Evolutionary conservation across 2,113 vertebrate species (phyloP).

Genomic region (Dunckerocampus dactyliophorus): DNA sequence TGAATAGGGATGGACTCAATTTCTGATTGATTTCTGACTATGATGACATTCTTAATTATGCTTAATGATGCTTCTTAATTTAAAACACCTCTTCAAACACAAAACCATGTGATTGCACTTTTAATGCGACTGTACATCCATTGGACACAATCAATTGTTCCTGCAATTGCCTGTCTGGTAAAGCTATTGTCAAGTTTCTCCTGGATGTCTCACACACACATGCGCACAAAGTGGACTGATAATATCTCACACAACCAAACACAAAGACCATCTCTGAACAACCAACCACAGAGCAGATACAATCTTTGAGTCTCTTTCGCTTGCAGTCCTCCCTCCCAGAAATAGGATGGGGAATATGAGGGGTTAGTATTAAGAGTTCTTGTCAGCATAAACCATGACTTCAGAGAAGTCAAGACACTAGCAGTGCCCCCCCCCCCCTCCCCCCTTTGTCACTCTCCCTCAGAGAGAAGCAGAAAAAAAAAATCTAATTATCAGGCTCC

Average conservation of each 20-base stretch:
- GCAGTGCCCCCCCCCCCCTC: constrained; percentile 56
- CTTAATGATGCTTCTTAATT: too few species aligned
- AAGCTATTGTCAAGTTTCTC: constrained; percentile 46
- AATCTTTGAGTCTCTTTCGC: constrained; percentile 64
- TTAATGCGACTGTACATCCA: constrained; percentile 19
- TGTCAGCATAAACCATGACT: constrained; percentile 54
- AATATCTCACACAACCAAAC: constrained; percentile 56
- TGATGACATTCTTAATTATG: too few species aligned
- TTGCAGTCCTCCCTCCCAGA: constrained; percentile 50
- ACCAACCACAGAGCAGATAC: constrained; percentile 64
- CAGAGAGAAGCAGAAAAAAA: constrained; percentile 45
- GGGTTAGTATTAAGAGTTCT: constrained; percentile 9
- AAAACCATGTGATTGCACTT: constrained; percentile 12
- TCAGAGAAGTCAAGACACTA: constrained; percentile 53
- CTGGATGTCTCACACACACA: constrained; percentile 36
- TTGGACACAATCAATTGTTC: constrained; percentile 26
- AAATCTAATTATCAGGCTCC: constrained; percentile 73
- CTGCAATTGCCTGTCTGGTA: constrained; percentile 36
- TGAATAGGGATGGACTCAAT: too few species aligned
- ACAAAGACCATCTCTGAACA: constrained; percentile 58
- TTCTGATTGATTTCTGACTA: too few species aligned
- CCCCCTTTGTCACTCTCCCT: constrained; percentile 45
- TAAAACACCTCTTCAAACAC: constrained; percentile 5
- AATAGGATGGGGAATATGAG: constrained; percentile 50
- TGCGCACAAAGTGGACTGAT: constrained; percentile 41